Evolutionary conservation across 2,797 vertebrate genomes (phyloP), one percentile per base, ranked within the genome.

Genomic region (Paratrypauchen microcephalus): DNA sequence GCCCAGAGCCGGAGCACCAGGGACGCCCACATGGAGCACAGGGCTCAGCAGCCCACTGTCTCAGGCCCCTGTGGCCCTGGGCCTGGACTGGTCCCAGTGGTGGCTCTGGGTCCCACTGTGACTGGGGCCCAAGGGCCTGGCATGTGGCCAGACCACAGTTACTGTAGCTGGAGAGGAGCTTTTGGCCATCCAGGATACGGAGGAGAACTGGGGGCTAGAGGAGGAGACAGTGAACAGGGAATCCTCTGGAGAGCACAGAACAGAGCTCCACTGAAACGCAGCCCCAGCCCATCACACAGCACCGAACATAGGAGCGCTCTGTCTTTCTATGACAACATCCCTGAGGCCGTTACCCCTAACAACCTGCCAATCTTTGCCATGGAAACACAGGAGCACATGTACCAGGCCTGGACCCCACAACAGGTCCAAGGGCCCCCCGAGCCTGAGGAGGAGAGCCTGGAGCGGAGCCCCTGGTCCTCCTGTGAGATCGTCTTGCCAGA

Each of bases 311-410:
- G 75, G 71, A 93, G 92, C 1, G 87, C 83, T 19, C 82, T 92
- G 24, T 93, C 92, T 21, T 75, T 93, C 71, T 93, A 93, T 5
- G 92, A 93, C 63, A 93, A 93, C 83, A 83, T 93, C 11, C 75
- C 81, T 0, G 72, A 82, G 0, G 39, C 74, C 3, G 70, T 47
- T 55, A 71, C 76, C 45, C 66, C 86, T 0, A 68, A 82, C 69
- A 65, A 71, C 66, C 71, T 76, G 57, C 80, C 84, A 26, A 67
- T 50, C 26, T 74, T 72, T 7, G 56, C 77, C 58, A 87, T 85
- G 82, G 86, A 90, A 66, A 84, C 80, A 2, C 82, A 72, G 30
- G 84, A 77, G 65, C 55, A 66, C 54, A 63, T 70, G 71, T 73
- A 70, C 61, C 52, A 28, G 52, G 68, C 72, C 1, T 67, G 71